Conservation (phyloP, 2,888 invertebrate genomes). For the Tineola bisselliella region DNA sequence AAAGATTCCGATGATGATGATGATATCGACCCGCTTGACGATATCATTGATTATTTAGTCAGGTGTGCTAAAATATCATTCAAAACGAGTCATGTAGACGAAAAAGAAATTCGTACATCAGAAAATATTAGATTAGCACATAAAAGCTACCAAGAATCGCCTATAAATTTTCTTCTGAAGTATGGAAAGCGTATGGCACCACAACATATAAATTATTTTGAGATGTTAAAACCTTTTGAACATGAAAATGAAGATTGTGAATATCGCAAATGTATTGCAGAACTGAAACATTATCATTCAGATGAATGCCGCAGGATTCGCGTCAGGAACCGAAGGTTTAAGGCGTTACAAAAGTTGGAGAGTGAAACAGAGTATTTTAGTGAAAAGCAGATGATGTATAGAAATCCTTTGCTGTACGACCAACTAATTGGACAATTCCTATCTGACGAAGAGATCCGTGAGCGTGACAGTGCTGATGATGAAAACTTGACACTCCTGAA, state of each 20-base stretch:
- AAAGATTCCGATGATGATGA: conserved; percentile 16
- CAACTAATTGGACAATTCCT: conserved; percentile 89
- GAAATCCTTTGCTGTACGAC: conserved; percentile 91
- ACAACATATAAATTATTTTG: conserved; percentile 78
- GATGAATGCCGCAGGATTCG: conserved; percentile 58
- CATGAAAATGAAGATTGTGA: conserved; percentile 53
- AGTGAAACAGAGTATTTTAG: conserved; percentile 82
- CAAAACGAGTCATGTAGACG: conserved; percentile 84
- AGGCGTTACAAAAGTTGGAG: conserved; percentile 79
- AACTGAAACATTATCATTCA: conserved; percentile 68
- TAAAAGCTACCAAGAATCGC: conserved; percentile 72
- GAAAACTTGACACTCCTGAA: conserved; percentile 73
- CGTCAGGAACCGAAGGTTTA: conserved; percentile 82
- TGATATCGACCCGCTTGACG: conserved; percentile 47
- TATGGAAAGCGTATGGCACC: conserved; percentile 78
- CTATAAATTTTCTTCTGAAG: conserved; percentile 76
- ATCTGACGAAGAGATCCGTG: conserved; percentile 77
- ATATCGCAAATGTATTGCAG: conserved; percentile 71
- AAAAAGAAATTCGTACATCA: conserved; percentile 73
- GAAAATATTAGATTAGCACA: conserved; percentile 78
- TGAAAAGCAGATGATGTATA: conserved; percentile 91
- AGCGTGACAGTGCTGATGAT: conserved; percentile 69
- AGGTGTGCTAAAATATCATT: conserved; percentile 73
- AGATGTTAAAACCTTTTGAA: conserved; percentile 30
- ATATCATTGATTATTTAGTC: conserved; percentile 72